Evolutionary conservation across 1,140 invertebrate genomes (phyloP).

Genomic region (Sweltsa coloradensis): DNA sequence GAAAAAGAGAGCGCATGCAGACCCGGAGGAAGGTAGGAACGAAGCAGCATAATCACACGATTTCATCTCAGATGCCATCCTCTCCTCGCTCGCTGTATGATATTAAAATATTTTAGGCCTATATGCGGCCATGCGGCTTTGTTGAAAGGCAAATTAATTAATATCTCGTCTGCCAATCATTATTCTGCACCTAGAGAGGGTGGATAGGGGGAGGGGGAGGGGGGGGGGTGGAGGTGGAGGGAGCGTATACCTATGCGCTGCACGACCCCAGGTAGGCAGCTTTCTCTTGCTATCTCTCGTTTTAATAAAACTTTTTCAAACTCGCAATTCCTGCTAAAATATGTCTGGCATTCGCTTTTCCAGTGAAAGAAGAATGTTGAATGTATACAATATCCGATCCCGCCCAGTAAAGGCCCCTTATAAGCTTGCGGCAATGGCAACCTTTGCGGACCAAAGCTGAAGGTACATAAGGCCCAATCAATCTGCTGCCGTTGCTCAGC

Average conservation of each 20-base stretch:
- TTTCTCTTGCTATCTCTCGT: slow-evolving; percentile 6
- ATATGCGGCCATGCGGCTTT: slow-evolving; percentile 14
- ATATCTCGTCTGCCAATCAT: slow-evolving; percentile 19
- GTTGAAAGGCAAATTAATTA: slow-evolving; percentile 19
- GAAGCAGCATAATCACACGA: slow-evolving; percentile 15
- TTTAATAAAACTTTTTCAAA: slow-evolving; percentile 19
- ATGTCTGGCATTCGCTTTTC: slow-evolving; percentile 19
- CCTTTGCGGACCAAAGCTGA: not conserved
- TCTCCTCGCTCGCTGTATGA: slow-evolving; percentile 13
- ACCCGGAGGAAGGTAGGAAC: not conserved
- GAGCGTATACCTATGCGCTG: too few species aligned
- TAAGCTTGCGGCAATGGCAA: not conserved
- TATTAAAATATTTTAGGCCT: slow-evolving; percentile 18
- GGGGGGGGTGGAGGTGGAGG: too few species aligned
- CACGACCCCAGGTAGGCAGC: too few species aligned
- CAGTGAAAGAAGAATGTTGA: slow-evolving; percentile 18
- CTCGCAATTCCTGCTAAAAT: slow-evolving; percentile 18
- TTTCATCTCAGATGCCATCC: slow-evolving; percentile 17
- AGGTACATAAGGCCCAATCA: slow-evolving; percentile 12
- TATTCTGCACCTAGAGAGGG: too few species aligned
- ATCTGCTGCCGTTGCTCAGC: too few species aligned
- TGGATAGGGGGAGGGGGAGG: too few species aligned
- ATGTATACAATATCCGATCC: slow-evolving; percentile 17
- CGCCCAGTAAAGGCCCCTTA: slow-evolving; percentile 8
- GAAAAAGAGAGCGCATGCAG: too few species aligned